Percentiles rank a stretch among this genome's conserved stretches.
Conservation (phyloP, 2,797 vertebrate species). For the Cyprinodon diabolis region DNA sequence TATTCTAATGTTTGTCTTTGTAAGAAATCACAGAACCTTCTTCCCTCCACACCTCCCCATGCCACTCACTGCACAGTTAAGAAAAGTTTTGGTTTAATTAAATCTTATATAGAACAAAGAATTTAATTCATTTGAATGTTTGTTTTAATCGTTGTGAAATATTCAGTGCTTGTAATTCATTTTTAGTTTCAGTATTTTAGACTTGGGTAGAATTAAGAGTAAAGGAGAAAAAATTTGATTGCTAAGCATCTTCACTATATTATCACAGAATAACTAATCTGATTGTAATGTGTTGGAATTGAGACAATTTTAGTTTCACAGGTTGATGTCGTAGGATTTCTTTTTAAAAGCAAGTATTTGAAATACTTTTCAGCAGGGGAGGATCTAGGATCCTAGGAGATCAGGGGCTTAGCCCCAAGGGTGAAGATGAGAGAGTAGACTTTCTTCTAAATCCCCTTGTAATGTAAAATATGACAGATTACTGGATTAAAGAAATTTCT, state of each 20-base stretch:
- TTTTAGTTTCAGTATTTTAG: conserved; percentile 8
- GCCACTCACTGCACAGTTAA: conserved; percentile 19
- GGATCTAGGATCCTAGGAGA: too few relatives aligned
- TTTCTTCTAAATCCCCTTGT: too few relatives aligned
- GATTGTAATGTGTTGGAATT: neutral
- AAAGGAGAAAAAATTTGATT: too few relatives aligned
- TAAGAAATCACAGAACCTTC: conserved; percentile 24
- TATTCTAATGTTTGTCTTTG: conserved; percentile 39
- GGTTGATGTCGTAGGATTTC: neutral
- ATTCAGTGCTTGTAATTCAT: neutral
- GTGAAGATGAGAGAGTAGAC: too few relatives aligned
- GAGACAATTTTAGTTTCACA: neutral
- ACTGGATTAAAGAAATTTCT: too few relatives aligned
- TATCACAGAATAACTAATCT: neutral
- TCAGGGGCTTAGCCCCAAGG: too few relatives aligned
- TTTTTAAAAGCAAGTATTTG: too few relatives aligned
- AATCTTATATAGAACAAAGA: conserved; percentile 30
- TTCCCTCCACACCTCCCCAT: neutral
- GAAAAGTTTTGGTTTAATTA: conserved; percentile 39
- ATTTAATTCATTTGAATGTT: conserved; percentile 12
- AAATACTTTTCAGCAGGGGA: too few relatives aligned
- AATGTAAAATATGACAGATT: too few relatives aligned
- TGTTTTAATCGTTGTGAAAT: conserved; percentile 34
- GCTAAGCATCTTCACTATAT: neutral
- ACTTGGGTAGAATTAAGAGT: neutral